Evolutionary conservation across 1,140 invertebrate genomes (phyloP).

Genomic region (Saccostrea glomerata): DNA sequence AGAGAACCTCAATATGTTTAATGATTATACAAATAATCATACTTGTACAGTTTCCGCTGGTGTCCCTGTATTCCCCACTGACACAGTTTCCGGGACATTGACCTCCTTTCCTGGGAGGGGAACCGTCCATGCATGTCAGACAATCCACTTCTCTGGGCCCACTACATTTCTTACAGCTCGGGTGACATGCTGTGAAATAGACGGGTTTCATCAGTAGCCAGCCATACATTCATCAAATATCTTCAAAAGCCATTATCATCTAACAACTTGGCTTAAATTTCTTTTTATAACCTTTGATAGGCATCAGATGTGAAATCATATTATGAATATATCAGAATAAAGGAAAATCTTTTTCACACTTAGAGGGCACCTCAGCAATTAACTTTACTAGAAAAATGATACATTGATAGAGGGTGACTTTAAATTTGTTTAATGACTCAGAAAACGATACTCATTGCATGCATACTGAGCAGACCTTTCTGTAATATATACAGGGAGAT

Average conservation of each 20-base stretch:
- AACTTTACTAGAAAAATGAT: conserved; percentile 27
- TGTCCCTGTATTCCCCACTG: conserved; percentile 54
- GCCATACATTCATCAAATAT: conserved; percentile 22
- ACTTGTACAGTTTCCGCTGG: conserved; percentile 59
- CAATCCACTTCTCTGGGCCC: conserved; percentile 54
- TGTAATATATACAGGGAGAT: background rate
- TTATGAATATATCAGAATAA: background rate
- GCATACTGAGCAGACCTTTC: background rate
- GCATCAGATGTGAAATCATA: background rate
- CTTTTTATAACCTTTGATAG: conserved; percentile 21
- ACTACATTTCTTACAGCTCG: conserved; percentile 60
- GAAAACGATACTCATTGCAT: conserved; percentile 19
- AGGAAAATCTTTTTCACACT: background rate
- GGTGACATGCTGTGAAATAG: conserved; percentile 58
- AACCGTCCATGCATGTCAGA: conserved; percentile 54
- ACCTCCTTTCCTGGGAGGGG: conserved; percentile 51
- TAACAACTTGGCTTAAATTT: background rate
- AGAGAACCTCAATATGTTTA: no score
- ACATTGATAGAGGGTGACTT: conserved; percentile 15
- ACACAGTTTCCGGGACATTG: conserved; percentile 58
- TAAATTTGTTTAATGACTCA: conserved; percentile 37
- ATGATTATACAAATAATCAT: background rate
- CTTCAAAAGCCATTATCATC: background rate
- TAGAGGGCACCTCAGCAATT: conserved; percentile 12
- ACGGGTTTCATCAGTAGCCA: conserved; percentile 2